phyloP scores from a whole-genome alignment of 1,140 invertebrate species.

The Penaeus indicus region DNA sequence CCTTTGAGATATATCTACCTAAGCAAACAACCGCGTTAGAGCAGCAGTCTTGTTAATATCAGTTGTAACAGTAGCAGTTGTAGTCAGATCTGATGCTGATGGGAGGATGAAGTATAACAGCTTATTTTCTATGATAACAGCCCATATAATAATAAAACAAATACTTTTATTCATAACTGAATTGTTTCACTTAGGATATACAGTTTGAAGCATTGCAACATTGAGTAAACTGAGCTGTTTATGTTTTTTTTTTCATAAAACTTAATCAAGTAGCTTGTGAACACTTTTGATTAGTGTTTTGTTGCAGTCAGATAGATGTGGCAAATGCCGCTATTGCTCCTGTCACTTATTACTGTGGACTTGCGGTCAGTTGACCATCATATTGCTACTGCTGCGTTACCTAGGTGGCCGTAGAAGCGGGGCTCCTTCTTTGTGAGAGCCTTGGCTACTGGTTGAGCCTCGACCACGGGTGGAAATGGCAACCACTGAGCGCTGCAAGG shows the following conservation, averaged over 20 bases:
- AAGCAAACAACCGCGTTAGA: constrained; percentile 36
- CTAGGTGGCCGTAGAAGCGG: constrained; percentile 52
- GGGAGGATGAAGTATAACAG: neutral
- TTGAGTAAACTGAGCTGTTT: neutral
- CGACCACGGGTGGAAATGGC: constrained; percentile 41
- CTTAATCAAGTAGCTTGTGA: too few species aligned
- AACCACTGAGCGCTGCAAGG: constrained; percentile 59
- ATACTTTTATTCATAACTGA: neutral
- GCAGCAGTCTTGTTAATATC: constrained; percentile 32
- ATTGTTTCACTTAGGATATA: constrained; percentile 2
- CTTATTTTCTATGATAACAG: neutral
- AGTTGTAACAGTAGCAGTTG: constrained; percentile 12
- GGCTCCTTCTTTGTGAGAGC: constrained; percentile 54
- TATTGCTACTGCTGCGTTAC: constrained; percentile 49
- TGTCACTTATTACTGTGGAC: constrained; percentile 24
- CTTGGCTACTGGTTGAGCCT: constrained; percentile 23
- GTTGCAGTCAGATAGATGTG: neutral
- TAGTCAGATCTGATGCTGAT: too few species aligned
- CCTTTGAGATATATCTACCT: constrained; percentile 32
- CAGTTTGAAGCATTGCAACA: neutral
- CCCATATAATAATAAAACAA: constrained; percentile 4
- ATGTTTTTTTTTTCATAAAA: too few species aligned
- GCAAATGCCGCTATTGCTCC: constrained; percentile 26
- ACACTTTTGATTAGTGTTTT: too few species aligned
- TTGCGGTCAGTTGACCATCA: constrained; percentile 27